Evolutionary conservation across 64 coral and sea anemone genomes (phyloP), one percentile per base, ranked within the genome.

Genomic region (Stichodactyla mertensii): DNA sequence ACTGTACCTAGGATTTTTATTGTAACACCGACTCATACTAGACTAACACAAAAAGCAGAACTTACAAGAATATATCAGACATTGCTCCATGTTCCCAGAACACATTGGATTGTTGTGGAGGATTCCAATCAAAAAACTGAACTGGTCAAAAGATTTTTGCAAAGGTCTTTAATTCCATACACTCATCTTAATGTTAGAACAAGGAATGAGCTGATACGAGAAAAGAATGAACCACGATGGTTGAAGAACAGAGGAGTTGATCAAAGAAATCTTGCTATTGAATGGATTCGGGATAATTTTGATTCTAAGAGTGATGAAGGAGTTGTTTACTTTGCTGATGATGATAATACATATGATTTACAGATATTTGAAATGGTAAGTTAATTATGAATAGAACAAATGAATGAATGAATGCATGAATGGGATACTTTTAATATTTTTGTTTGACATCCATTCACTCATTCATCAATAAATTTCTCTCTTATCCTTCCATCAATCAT

Each of bases 321-420:
- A 58, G 95, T 98, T 77, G 85, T 98, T 18, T 98, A 98, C 62
- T 98, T 98, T 94, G 95, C 89, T 83, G 95, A 98, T 90, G 95
- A 98, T 94, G 95, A 98, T 59, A 98, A 98, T 55, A 98, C 95
- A 53, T 98, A 98, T 78, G 92, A 98, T 92, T 57, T 98, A 16
- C 92, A 87, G 84, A 66, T 98, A 66, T 98, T 98, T 94, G 89
- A 98, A 77, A 86, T 92, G 88, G 95, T 98, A 57, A 77, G 89
- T 88, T 28, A 5, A 22, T 71, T 58, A 31, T 31, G 28, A 31
- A 31, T 31, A 4, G 28, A 31, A 31, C 1, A 31, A 31, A 31
- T 31, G 28, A 31, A 31, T 31, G 36, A 45, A 45, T 45, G 36
- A 45, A 45, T 45, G 3, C 1, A 45, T 45, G 36, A 45, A 45